Evolutionary conservation across 37 sponge, comb jelly and placozoan genomes (phyloP), one percentile per base, ranked within the genome.

Genomic region (Bolinopsis microptera): DNA sequence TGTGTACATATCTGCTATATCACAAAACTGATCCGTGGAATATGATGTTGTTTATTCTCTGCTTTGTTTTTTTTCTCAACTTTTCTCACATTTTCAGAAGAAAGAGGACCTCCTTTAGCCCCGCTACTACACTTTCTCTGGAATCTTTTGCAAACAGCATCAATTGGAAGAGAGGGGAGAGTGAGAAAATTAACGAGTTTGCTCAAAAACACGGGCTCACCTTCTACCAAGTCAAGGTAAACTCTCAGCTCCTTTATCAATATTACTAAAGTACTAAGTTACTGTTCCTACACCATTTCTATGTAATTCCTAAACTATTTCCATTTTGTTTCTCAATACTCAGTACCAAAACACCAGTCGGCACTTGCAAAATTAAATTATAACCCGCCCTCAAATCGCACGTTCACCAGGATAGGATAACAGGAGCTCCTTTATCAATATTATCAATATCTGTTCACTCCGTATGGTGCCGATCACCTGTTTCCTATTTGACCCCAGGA

Each of bases 101-200:
- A 34, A 86, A 86, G 30, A 86, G 90, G 30, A 86, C 90, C 13
- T 86, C 90, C 34, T 86, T 86, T 26, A 86, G 90, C 35, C 90
- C 90, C 0, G 90, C 90, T 9, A 86, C 90, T 27, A 86, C 90
- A 2, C 90, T 86, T 1, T 86, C 90, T 26, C 61, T 86, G n/a
- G 90, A 86, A 27, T 41, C 41, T 27, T 86, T 86, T 39, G 90
- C 90, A 0, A 86, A 86, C 90, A 41, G 61, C 61, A 72, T 48
- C 23, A 86, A 86, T 27, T 86, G 90, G 90, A 86, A 86, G 35
- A 28, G 90, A 16, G 90, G 90, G 26, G 90, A 86, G 61, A 86
- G 90, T 40, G 90, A 86, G 48, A 86, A 86, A 48, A 86, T 86
- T 48, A 86, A 86, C 22, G 90, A 86, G 61, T 86, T 86, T 27